Conservation (phyloP, 2,113 vertebrate genomes). For the Polypterus bichir region DNA sequence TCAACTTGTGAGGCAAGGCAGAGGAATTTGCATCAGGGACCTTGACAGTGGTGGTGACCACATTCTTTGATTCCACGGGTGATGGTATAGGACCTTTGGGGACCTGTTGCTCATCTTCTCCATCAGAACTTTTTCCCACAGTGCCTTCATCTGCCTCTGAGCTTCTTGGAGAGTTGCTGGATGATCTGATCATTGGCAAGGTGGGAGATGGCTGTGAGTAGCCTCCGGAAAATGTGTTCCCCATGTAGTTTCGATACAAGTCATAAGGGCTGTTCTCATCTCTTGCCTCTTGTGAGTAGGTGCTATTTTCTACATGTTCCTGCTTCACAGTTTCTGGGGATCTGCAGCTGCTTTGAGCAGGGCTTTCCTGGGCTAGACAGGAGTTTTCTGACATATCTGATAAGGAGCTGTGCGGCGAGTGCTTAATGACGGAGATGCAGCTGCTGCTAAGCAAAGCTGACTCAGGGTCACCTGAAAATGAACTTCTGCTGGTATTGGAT, state of each 20-base stretch:
- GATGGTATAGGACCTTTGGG: conserved; percentile 71
- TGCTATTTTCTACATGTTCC: conserved; percentile 60
- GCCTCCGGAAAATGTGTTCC: conserved; percentile 42
- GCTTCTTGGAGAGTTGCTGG: conserved; percentile 77
- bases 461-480: conserved; percentile 57
- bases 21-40: conserved; percentile 72
- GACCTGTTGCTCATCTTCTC: conserved; percentile 91
- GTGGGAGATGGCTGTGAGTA: conserved; percentile 69
- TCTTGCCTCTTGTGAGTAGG: conserved; percentile 45
- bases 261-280: conserved; percentile 60
- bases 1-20: conserved; percentile 87
- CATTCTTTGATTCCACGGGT: conserved; percentile 57
- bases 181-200: conserved; percentile 64
- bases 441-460: conserved; percentile 54
- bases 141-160: conserved; percentile 72
- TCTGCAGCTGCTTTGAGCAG: conserved; percentile 41
- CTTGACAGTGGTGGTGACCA: conserved; percentile 64
- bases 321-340: conserved; percentile 66
- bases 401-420: conserved; percentile 68
- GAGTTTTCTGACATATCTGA: conserved; percentile 59
- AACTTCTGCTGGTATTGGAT: conserved; percentile 34
- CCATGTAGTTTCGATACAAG: conserved; percentile 61
- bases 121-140: conserved; percentile 77
- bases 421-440: conserved; percentile 91
- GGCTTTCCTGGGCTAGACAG: conserved; percentile 33